Percentiles rank a stretch among this genome's conserved stretches.
Conservation (phyloP, 2,888 invertebrate genomes). For the Ethmia dodecea region DNA sequence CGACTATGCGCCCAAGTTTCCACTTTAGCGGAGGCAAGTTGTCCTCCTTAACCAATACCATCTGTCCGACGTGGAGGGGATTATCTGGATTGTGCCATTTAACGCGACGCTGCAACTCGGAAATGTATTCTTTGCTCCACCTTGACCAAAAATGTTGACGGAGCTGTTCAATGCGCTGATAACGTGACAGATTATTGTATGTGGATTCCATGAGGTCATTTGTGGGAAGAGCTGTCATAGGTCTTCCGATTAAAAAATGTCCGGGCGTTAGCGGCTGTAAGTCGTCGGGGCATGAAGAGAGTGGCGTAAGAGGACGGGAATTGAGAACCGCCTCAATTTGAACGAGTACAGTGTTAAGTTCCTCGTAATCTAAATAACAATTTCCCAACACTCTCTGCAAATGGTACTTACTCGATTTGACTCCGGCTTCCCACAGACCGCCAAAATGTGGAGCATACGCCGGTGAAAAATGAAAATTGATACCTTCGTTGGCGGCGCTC, state of each 20-base stretch:
- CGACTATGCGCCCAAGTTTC: not conserved
- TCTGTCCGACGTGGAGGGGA: not conserved
- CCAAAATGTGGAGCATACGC: constrained; percentile 18
- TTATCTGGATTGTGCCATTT: constrained; percentile 7
- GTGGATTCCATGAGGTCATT: constrained; percentile 1
- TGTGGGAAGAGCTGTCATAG: constrained; percentile 3
- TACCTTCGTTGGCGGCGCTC: constrained; percentile 7
- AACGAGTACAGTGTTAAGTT: not conserved
- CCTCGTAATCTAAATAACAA: constrained; percentile 4
- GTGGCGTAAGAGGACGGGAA: not conserved
- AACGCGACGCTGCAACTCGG: constrained; percentile 9
- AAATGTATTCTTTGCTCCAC: constrained; percentile 10
- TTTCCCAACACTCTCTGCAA: constrained; percentile 3
- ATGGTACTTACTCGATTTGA: constrained; percentile 12
- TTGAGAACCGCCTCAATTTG: constrained; percentile 5
- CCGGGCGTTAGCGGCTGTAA: not conserved
- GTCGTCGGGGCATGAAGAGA: not conserved
- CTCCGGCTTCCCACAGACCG: constrained; percentile 8
- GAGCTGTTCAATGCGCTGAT: constrained; percentile 8
- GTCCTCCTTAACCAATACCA: not conserved
- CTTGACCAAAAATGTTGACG: constrained; percentile 10
- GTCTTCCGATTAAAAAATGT: not conserved
- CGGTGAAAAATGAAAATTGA: constrained; percentile 12
- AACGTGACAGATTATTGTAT: constrained; percentile 3
- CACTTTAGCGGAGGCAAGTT: not conserved